Percentiles rank a stretch among this genome's conserved stretches.
Conservation (phyloP, 2,888 invertebrate genomes). For the Acronicta alni region DNA sequence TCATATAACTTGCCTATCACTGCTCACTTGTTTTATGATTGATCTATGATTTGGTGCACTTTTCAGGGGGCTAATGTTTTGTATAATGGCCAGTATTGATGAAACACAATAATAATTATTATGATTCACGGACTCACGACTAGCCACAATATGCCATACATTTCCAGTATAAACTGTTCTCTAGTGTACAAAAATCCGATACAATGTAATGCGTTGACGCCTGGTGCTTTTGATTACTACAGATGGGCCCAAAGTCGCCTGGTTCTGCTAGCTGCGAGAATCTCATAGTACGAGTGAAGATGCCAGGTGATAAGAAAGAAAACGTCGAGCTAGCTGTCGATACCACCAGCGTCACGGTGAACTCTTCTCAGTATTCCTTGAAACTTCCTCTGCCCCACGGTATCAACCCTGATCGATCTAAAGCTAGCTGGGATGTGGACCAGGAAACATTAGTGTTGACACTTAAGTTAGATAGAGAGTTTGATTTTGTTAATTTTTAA, state of each 20-base stretch:
- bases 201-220: too few relatives aligned
- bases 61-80: too few relatives aligned
- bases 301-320: conserved; percentile 93
- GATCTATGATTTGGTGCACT: too few relatives aligned
- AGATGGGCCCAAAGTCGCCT: conserved; percentile 95
- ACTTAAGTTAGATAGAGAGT: conserved; percentile 93
- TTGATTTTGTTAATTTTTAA: conserved; percentile 96
- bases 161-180: too few relatives aligned
- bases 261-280: conserved; percentile 96
- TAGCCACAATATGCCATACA: too few relatives aligned
- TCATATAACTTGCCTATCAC: too few relatives aligned
- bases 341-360: conserved; percentile 90
- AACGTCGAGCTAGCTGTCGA: conserved; percentile 93
- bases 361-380: conserved; percentile 91
- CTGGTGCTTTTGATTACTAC: conserved; percentile 54
- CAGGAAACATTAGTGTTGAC: conserved; percentile 92
- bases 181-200: too few relatives aligned
- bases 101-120: too few relatives aligned
- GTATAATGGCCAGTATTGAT: too few relatives aligned
- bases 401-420: conserved; percentile 94
- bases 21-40: too few relatives aligned
- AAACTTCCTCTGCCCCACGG: conserved; percentile 94
- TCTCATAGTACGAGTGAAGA: conserved; percentile 93
- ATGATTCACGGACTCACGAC: too few relatives aligned
- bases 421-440: conserved; percentile 93